These are phyloP conservation scores for Poeciliopsis paucimaculata DNA, from an alignment of 2,797 vertebrate genomes.

Conservation along the genomic window DNA sequence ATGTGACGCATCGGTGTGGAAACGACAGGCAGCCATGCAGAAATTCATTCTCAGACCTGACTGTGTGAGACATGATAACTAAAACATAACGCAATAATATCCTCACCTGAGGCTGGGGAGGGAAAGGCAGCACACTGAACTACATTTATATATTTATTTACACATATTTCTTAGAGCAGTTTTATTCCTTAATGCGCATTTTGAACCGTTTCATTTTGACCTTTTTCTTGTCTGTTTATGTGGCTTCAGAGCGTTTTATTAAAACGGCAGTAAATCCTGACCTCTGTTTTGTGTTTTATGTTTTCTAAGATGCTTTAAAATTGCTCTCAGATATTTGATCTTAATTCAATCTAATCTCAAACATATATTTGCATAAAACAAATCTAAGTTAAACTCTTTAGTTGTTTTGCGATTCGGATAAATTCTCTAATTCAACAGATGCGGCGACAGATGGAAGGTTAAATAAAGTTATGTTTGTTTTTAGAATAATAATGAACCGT, in stretches of 20 bases:
- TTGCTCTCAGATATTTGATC: background rate
- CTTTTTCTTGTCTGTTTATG: background rate
- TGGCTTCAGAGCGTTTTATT: background rate
- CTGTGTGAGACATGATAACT: slow-evolving; percentile 27
- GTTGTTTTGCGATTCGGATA: background rate
- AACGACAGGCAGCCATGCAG: slow-evolving; percentile 20
- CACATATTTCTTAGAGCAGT: background rate
- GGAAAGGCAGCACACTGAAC: background rate
- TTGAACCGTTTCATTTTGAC: background rate
- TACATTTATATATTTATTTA: background rate
- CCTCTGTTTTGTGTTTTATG: background rate
- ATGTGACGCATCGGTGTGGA: slow-evolving; percentile 24
- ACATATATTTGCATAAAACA: background rate
- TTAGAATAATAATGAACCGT: background rate
- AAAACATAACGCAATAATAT: slow-evolving; percentile 3
- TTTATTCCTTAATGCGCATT: background rate
- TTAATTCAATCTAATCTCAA: background rate
- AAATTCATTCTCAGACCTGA: slow-evolving; percentile 13
- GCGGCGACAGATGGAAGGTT: background rate
- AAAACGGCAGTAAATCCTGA: background rate
- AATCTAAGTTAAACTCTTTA: background rate
- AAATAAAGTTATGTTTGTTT: background rate
- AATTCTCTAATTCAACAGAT: background rate
- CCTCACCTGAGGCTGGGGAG: background rate
- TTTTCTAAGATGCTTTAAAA: background rate